phyloP scores from a whole-genome alignment of 2,797 vertebrate species.

The Tokudaia muenninki region DNA sequence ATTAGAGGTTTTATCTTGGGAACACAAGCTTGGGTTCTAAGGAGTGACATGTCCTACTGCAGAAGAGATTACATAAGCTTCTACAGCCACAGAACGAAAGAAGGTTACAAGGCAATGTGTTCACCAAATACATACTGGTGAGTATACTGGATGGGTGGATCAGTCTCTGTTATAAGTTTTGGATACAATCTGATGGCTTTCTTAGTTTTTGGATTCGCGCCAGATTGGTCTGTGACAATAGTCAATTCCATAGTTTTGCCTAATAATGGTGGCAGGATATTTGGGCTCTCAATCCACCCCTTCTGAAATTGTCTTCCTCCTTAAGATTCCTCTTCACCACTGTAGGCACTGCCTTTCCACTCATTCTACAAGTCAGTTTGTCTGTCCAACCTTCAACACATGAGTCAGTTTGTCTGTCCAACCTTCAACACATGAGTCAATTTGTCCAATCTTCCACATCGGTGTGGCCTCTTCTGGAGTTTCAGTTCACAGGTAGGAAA shows the following conservation, averaged over 20 bases:
- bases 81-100: neutral
- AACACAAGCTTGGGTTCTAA: neutral
- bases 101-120: neutral
- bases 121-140: neutral
- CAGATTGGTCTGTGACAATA: neutral
- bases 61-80: neutral
- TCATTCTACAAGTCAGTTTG: too few relatives aligned
- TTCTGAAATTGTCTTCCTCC: neutral
- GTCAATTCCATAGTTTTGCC: neutral
- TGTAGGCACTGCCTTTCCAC: neutral
- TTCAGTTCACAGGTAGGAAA: neutral
- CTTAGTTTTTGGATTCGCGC: neutral
- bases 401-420: too few relatives aligned
- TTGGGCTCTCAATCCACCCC: accelerated
- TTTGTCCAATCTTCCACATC: neutral
- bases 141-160: neutral
- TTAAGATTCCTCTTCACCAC: neutral
- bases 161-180: neutral
- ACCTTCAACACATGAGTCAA: neutral
- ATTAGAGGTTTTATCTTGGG: neutral
- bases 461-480: neutral
- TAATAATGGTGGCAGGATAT: neutral
- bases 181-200: neutral
- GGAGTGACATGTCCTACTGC: neutral
- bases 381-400: too few relatives aligned